Percentiles rank a stretch among this genome's conserved stretches.
Conservation (phyloP, 2,888 invertebrate species). For the Drosophila pegasa region DNA sequence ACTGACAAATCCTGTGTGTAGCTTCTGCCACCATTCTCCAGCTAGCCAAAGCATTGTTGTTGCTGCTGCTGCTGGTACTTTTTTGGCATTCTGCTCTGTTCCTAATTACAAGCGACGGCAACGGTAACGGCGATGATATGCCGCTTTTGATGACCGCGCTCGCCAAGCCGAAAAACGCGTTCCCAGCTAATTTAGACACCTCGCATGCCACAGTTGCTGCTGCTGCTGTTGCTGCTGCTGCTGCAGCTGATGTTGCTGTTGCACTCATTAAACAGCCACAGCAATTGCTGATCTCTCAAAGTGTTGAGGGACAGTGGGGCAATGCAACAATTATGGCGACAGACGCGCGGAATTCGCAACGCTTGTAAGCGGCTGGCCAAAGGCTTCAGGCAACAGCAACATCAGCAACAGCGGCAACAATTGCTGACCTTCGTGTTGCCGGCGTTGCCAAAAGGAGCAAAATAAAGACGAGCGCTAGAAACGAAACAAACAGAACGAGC, state of each 20-base stretch:
- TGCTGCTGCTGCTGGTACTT: conserved; percentile 23
- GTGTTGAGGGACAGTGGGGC: conserved; percentile 45
- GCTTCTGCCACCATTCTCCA: background rate
- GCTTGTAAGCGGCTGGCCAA: conserved; percentile 79
- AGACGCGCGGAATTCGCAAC: conserved; percentile 73
- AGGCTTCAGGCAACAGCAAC: conserved; percentile 47
- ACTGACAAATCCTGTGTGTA: conserved; percentile 38
- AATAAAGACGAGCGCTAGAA: conserved; percentile 64
- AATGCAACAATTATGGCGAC: conserved; percentile 76
- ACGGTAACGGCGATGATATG: conserved; percentile 47
- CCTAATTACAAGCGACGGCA: conserved; percentile 64
- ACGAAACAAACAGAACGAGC: conserved; percentile 55
- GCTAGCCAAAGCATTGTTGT: conserved; percentile 18
- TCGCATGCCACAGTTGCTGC: conserved; percentile 66
- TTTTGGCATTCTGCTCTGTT: conserved; percentile 57
- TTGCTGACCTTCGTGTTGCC: conserved; percentile 67
- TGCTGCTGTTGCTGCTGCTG: conserved; percentile 7
- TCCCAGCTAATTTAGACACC: conserved; percentile 81
- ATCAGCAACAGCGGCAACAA: conserved; percentile 37
- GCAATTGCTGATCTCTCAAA: conserved; percentile 56
- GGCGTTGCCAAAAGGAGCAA: conserved; percentile 59
- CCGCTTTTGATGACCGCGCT: conserved; percentile 73
- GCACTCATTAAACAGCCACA: conserved; percentile 68
- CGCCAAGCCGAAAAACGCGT: conserved; percentile 73
- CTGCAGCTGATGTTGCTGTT: conserved; percentile 27